Conservation (phyloP, 1,140 invertebrate genomes). For the Scaptomyza graminum region DNA sequence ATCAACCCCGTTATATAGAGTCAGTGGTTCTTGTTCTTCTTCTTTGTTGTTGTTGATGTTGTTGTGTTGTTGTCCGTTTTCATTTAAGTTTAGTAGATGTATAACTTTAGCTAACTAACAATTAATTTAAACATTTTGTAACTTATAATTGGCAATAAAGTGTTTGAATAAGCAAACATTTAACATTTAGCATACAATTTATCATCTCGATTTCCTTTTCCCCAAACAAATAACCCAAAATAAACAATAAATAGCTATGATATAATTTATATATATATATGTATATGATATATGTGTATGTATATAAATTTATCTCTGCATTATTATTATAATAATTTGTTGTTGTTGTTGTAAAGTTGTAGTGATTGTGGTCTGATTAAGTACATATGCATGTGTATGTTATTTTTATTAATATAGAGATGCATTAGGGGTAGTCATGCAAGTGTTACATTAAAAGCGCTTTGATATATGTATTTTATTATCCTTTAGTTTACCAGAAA, state of each 20-base stretch:
- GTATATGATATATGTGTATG: conserved; percentile 57
- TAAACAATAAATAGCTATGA: conserved; percentile 76
- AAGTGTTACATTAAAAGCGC: not conserved
- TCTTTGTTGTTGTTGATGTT: conserved; percentile 33
- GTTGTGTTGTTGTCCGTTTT: conserved; percentile 35
- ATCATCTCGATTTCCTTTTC: conserved; percentile 14
- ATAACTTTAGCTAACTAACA: conserved; percentile 83
- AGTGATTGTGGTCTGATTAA: conserved; percentile 80
- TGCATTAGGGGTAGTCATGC: conserved; percentile 39
- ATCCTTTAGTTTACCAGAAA: not conserved
- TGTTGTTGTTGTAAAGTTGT: conserved; percentile 64
- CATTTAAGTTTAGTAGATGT: conserved; percentile 63
- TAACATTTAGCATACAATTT: conserved; percentile 79
- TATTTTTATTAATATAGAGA: conserved; percentile 53
- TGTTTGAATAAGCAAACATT: conserved; percentile 81
- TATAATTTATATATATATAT: conserved; percentile 46
- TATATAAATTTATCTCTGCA: conserved; percentile 63
- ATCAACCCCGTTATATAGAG: conserved; percentile 55
- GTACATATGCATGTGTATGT: conserved; percentile 41
- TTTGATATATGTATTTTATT: not conserved
- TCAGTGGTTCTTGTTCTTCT: conserved; percentile 67
- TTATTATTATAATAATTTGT: conserved; percentile 31
- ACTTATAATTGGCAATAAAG: conserved; percentile 81
- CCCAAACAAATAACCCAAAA: conserved; percentile 67
- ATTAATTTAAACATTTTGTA: conserved; percentile 81